Base-by-base conservation (phyloP, 2,797 vertebrate species). In the Glyptemys insculpta region DNA sequence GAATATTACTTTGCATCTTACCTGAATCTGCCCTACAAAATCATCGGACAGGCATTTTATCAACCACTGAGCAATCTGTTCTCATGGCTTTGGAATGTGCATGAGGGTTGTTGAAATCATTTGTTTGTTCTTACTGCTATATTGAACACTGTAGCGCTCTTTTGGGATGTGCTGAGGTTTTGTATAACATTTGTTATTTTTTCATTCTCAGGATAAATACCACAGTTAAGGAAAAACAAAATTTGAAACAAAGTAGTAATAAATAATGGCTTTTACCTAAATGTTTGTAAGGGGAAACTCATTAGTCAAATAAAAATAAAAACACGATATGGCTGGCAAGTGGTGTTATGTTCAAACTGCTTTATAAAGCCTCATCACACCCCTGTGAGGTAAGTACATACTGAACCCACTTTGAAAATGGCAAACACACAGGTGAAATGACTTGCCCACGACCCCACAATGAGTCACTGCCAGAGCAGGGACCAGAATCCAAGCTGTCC, bases 51-150 rank as follows among this genome's bases (percentile, higher is more conserved):
- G 81, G 81, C 92, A 94, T 95, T 96, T 97, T 95, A 96, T 97
- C 95, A 95, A 85, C 86, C 37, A 44, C 89, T 90, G 86, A 95
- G 91, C 59, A 93, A 74, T 96, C 88, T 90, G 81, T 82, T 96
- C 85, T 97, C 97, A 97, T 94, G 91, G 94, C 88, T 96, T 79
- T 91, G 96, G 96, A 96, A 97, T 95, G 96, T 88, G 76, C 79
- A 90, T 79, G 31, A 83, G 89, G n/a, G 84, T 81, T 93, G 92
- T 95, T 94, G 56, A 59, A 95, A 93, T 91, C 79, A 57, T 91
- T 94, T 1, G 0, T 91, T 94, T 2, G 0, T 72, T 82, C 80
- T 86, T 91, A 85, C 91, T 83, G 84, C 90, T 79, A 90, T 65
- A 72, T 68, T 29, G 29, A 87, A 85, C 8, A 1, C 93, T 93